Percentiles rank a stretch among this genome's conserved stretches.
Conservation (phyloP, 2,113 vertebrate species). For the Gambusia holbrooki region DNA sequence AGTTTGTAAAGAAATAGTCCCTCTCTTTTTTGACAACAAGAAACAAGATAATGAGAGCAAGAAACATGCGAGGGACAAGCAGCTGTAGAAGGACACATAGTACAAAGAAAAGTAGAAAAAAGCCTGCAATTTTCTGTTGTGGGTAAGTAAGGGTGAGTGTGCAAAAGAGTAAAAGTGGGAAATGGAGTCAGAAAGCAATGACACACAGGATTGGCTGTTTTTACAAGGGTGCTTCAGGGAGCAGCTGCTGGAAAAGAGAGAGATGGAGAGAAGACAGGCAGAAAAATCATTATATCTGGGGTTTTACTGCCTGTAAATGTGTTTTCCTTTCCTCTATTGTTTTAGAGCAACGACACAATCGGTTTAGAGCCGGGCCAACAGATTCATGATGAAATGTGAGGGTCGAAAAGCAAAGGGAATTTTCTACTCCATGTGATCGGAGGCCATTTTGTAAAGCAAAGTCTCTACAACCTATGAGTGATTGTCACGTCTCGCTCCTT, state of each 20-base stretch:
- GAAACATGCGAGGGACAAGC: conserved; percentile 4
- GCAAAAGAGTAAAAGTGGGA: conserved; percentile 27
- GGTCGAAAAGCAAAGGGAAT: conserved; percentile 10
- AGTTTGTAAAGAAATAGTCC: not conserved
- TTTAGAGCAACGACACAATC: conserved; percentile 8
- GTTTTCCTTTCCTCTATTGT: not conserved
- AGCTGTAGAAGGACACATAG: conserved; percentile 9
- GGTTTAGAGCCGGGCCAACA: not conserved
- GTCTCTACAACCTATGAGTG: conserved; percentile 22
- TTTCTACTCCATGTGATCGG: conserved; percentile 33
- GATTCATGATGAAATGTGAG: not conserved
- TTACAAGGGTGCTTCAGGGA: conserved; percentile 51
- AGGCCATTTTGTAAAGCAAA: conserved; percentile 28
- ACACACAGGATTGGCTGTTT: conserved; percentile 43
- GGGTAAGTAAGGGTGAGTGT: conserved; percentile 23
- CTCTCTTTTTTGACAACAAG: not conserved
- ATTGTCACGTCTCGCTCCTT: conserved; percentile 19
- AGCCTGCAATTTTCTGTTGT: conserved; percentile 42
- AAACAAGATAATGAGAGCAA: not conserved
- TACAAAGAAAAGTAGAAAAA: conserved; percentile 21
- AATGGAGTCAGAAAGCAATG: conserved; percentile 54
- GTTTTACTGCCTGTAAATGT: conserved; percentile 2
- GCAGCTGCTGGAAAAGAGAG: conserved; percentile 22
- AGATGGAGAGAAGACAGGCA: not conserved
- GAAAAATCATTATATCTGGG: conserved; percentile 17